Base-by-base conservation (phyloP, 2,113 vertebrate genomes). In the Hemibagrus wyckioides region DNA sequence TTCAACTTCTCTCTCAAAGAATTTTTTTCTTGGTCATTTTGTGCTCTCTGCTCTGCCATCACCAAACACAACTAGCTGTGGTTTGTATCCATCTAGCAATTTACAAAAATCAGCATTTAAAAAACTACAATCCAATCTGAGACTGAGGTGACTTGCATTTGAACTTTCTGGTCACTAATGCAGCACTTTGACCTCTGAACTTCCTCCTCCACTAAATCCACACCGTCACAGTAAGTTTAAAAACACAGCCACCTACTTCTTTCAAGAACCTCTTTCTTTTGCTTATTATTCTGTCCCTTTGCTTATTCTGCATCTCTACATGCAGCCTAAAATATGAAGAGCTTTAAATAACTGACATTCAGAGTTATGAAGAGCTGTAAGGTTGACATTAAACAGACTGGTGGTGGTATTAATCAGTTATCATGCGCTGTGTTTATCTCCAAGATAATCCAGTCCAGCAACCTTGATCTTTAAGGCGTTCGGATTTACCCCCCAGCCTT, bases 361-460 rank as follows among this genome's bases (percentile, higher is more conserved):
- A 85, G 79, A 94, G 87, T 90, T 91, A 92, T 63, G 54, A 80
- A 80, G 19, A 39, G 54, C 33, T 59, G 15, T 57, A 11, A 33
- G 79, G 86, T 57, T 84, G 88, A 93, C 90, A 90, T 93, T 92
- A 86, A 93, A 69, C 77, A 85, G 56, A 52, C 14, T 25, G 3
- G 33, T 63, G 56, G 30, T 48, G 71, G 50, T 61, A 89, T 81
- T 84, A 87, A 89, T 87, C 77, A 71, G 86, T 54, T 50, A 85
- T 90, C 71, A 90, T 65, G 54, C 17, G 41, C 36, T 71, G 39
- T 65, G 25, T 85, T 87, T 88, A 89, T 89, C 50, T 77, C 69
- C 7, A 52, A 65, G 50, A 44, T 87, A 80, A 84, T 86, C 85
- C 75, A 56, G 85, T 71, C 84, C 56, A 75, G 33, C 75, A 73